Evolutionary conservation across 2,113 vertebrate genomes (phyloP).

Genomic region (Phylloscopus trochilus): DNA sequence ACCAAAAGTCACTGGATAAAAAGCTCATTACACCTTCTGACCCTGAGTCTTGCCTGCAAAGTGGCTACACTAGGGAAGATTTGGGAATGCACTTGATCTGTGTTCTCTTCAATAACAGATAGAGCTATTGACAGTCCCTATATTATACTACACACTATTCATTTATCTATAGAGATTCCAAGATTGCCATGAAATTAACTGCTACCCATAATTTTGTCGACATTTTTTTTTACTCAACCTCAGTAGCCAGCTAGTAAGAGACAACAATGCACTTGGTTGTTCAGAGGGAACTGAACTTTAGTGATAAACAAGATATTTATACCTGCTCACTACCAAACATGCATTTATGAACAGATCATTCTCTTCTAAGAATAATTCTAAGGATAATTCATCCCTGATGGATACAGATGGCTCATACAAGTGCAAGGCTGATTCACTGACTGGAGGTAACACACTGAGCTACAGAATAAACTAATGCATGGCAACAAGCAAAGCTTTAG

Average conservation of each 20-base stretch:
- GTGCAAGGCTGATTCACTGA: not conserved
- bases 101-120: not conserved
- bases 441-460: not conserved
- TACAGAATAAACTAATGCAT: not conserved
- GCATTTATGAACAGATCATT: not conserved
- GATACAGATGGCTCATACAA: not conserved
- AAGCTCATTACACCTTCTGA: not conserved
- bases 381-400: not conserved
- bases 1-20: not conserved
- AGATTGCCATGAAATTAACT: not conserved
- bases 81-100: not conserved
- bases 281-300: not conserved
- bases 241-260: not conserved
- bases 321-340: not conserved
- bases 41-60: not conserved
- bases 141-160: not conserved
- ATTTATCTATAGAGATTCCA: not conserved
- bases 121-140: not conserved
- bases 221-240: not conserved
- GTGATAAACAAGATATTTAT: not conserved
- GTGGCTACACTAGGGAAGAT: not conserved
- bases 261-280: not conserved
- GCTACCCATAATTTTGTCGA: not conserved
- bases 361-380: not conserved
- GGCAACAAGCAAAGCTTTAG: not conserved